Evolutionary conservation across 2,797 vertebrate genomes (phyloP).

Genomic region (Sciaenops ocellatus): DNA sequence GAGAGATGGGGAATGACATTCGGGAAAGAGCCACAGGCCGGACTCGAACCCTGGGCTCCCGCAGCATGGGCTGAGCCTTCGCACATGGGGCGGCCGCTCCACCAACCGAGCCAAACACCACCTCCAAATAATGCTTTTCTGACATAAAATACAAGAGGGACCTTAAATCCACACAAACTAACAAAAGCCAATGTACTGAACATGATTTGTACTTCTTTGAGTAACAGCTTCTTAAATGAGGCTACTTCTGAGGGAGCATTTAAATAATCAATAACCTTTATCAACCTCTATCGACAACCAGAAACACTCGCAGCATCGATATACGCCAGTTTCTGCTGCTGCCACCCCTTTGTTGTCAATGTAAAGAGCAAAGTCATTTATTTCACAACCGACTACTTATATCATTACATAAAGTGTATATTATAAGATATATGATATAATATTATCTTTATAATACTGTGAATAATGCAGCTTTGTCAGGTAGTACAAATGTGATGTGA

Average conservation of each 20-base stretch:
- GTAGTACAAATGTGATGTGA: background rate
- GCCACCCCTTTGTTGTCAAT: background rate
- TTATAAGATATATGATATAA: background rate
- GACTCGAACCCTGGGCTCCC: too few relatives aligned
- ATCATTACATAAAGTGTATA: too few relatives aligned
- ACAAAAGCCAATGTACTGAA: background rate
- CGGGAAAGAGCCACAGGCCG: too few relatives aligned
- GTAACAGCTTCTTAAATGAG: background rate
- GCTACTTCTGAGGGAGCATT: background rate
- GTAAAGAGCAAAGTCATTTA: background rate
- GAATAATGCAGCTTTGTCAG: background rate
- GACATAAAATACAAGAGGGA: too few relatives aligned
- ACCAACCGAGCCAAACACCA: too few relatives aligned
- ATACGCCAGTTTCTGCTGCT: background rate
- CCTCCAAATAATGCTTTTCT: too few relatives aligned
- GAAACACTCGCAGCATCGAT: background rate
- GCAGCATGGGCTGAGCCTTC: too few relatives aligned
- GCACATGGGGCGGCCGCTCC: too few relatives aligned
- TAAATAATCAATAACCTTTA: conserved; percentile 20
- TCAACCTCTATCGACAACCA: background rate
- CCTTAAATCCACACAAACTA: background rate
- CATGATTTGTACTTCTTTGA: background rate
- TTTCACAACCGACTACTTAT: background rate
- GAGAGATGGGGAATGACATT: too few relatives aligned
- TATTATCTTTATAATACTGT: background rate